Conservation (phyloP, 2,797 vertebrate species). For the Danio albolineatus region DNA sequence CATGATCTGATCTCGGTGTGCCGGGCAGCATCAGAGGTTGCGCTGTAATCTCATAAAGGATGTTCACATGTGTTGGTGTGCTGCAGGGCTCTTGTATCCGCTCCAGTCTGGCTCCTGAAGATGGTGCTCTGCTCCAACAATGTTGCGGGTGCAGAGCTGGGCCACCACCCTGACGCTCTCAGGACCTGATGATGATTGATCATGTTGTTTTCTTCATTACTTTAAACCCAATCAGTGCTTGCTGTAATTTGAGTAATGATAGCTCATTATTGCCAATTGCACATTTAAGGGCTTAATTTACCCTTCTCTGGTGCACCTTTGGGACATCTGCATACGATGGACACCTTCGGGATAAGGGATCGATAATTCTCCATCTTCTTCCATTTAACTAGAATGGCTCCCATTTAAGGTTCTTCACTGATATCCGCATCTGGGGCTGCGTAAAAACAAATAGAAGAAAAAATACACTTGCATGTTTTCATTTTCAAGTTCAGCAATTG, state of each 20-base stretch:
- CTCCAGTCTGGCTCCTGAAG: constrained; percentile 79
- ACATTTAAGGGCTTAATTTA: constrained; percentile 95
- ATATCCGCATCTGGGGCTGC: constrained; percentile 61
- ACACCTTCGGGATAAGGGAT: constrained; percentile 70
- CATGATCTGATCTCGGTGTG: constrained; percentile 41
- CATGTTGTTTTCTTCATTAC: constrained; percentile 99
- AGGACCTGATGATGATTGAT: constrained; percentile 98
- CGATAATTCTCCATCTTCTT: constrained; percentile 70
- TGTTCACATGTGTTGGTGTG: constrained; percentile 33
- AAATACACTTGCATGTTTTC: constrained; percentile 21
- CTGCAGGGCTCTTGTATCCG: constrained; percentile 52
- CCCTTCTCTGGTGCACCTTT: constrained; percentile 79
- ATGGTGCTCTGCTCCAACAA: constrained; percentile 84
- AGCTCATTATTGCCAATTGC: constrained; percentile 98
- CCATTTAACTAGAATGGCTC: constrained; percentile 42
- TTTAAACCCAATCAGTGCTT: constrained; percentile 98
- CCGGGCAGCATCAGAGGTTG: constrained; percentile 42
- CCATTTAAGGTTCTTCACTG: not conserved
- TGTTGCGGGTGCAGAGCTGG: constrained; percentile 71
- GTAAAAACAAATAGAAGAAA: constrained; percentile 8
- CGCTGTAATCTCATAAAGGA: constrained; percentile 53
- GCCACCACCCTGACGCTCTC: constrained; percentile 85
- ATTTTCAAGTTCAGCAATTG: constrained; percentile 36
- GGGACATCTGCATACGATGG: constrained; percentile 70
- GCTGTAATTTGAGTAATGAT: constrained; percentile 99